Conservation (phyloP, 1,140 invertebrate genomes). For the Papilio machaon region DNA sequence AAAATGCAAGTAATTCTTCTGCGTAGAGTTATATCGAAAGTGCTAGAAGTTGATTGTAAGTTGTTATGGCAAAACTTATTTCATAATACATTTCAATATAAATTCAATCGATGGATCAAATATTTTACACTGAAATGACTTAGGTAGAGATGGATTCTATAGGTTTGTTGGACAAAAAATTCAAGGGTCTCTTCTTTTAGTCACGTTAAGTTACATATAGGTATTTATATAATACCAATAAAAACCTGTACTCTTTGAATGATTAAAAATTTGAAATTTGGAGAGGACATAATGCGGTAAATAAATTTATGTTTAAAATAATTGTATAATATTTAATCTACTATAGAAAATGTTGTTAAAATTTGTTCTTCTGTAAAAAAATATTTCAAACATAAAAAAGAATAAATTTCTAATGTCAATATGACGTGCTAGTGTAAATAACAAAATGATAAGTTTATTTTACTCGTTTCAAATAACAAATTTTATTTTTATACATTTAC, state of each 20-base stretch:
- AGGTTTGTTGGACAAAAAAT: not conserved
- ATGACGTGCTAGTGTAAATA: constrained; percentile 27
- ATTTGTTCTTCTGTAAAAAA: not conserved
- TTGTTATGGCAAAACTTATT: not conserved
- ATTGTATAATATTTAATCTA: not conserved
- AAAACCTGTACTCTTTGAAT: not conserved
- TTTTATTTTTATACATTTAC: constrained; percentile 14
- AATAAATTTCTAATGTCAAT: constrained; percentile 34
- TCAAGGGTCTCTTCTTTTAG: not conserved
- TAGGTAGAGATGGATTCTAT: not conserved
- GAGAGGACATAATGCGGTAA: not conserved
- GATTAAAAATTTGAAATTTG: not conserved
- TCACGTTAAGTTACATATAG: not conserved
- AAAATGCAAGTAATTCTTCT: constrained; percentile 25
- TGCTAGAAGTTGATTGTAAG: not conserved
- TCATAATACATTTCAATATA: not conserved
- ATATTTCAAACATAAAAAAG: constrained; percentile 18
- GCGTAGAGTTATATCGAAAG: constrained; percentile 23
- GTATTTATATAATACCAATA: not conserved
- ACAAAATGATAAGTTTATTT: constrained; percentile 29
- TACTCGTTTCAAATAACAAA: constrained; percentile 19
- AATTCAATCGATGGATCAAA: not conserved
- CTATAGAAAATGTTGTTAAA: not conserved
- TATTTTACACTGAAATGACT: not conserved
- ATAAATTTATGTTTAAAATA: not conserved